Conservation (phyloP, 2,888 invertebrate species). For the Mellilla xanthometata region DNA sequence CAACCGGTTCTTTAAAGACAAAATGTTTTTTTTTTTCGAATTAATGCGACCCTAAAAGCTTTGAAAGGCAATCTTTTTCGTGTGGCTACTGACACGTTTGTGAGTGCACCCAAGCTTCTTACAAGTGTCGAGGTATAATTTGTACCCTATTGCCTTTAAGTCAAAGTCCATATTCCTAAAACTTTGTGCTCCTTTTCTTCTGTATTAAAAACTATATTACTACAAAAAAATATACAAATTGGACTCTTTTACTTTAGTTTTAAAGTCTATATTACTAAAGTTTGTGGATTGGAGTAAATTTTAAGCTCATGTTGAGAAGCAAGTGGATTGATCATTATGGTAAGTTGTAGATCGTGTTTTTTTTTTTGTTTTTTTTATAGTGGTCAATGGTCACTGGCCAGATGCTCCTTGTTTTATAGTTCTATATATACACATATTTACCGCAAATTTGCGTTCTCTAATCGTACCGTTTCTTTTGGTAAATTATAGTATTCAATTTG, state of each 20-base stretch:
- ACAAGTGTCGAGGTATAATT: constrained; percentile 1
- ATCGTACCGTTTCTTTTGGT: too few relatives aligned
- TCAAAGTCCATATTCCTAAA: background rate
- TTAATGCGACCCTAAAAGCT: constrained; percentile 29
- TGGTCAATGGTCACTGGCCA: constrained; percentile 10
- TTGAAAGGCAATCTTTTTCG: constrained; percentile 39
- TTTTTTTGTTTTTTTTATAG: constrained; percentile 11
- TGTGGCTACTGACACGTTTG: constrained; percentile 43
- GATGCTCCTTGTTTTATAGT: constrained; percentile 14
- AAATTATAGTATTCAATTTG: too few relatives aligned
- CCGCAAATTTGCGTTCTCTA: constrained; percentile 1
- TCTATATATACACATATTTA: too few relatives aligned
- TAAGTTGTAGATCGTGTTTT: constrained; percentile 19
- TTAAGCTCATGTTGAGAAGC: constrained; percentile 10
- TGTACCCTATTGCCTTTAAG: background rate
- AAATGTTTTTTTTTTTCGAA: constrained; percentile 30
- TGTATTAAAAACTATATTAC: too few relatives aligned
- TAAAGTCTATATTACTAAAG: constrained; percentile 2
- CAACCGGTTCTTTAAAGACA: constrained; percentile 35
- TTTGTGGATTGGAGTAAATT: constrained; percentile 3
- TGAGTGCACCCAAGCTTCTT: constrained; percentile 1
- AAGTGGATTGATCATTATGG: constrained; percentile 19
- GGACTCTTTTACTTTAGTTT: background rate
- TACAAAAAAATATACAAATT: too few relatives aligned
- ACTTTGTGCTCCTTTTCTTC: too few relatives aligned